Evolutionary conservation across 2,888 invertebrate genomes (phyloP), one percentile per base, ranked within the genome.

Genomic region (Drosophila melanosoma): DNA sequence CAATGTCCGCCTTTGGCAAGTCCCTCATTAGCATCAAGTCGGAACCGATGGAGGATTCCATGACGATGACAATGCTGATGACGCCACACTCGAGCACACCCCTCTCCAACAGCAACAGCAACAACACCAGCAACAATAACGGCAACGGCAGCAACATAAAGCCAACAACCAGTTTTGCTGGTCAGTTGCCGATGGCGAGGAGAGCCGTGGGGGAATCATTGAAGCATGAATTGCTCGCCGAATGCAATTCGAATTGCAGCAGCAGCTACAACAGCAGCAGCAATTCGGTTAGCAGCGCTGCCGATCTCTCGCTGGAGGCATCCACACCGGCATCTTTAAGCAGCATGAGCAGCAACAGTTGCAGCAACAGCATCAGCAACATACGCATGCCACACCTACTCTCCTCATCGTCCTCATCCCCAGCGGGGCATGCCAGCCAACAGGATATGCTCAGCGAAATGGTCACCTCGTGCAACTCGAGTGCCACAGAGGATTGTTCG

Each of bases 301-400:
- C 91, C 3, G 91, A 91, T 89, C 81, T 91, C 36, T 91, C 91
- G 10, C 72, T 92, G 70, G 89, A 94, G 80, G 91, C 94, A 53
- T 93, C 94, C 74, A 91, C 91, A 12, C 90, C 92, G 0, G 89
- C 91, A 1, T 94, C 84, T 91, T 93, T 89, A 7, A 63, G 68
- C 40, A 83, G 71, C 63, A 80, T 61, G 20, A 79, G 78, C 53
- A 81, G 63, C 60, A 74, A 49, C 61, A 79, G 73, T 20, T 57
- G 61, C 29, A 51, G 32, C 33, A 83, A 82, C 57, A 80, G 64
- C 32, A 79, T 73, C 40, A 82, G 62, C 54, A 68, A 48, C 56
- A 64, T 74, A 17, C 76, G 72, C 6, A 76, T 70, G 17, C 61
- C 62, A 15, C 68, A 69, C 12, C 53, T 76, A 33, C 61, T 48